A percentile compares a stretch with the other conserved stretches of the same genome.
Conservation (phyloP, 2,888 invertebrate species). For the Pseudoips prasinana region DNA sequence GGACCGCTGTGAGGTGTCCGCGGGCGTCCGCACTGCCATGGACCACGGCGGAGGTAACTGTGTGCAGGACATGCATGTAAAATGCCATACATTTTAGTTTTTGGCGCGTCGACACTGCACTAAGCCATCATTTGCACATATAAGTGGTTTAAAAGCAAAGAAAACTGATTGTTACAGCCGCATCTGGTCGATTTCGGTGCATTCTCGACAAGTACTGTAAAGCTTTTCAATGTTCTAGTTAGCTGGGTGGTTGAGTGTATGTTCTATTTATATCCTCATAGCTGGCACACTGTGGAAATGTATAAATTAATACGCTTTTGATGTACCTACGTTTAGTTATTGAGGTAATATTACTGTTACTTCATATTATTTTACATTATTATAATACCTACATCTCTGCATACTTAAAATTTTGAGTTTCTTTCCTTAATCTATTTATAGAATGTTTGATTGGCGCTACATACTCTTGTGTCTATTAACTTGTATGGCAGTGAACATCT, state of each 20-base stretch:
- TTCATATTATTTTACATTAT: too few relatives aligned
- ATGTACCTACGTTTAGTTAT: conserved; percentile 22
- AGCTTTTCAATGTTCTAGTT: conserved; percentile 49
- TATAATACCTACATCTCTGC: too few relatives aligned
- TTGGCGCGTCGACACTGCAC: conserved; percentile 52
- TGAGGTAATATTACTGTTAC: conserved; percentile 18
- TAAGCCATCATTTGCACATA: conserved; percentile 54
- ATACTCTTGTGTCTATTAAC: too few relatives aligned
- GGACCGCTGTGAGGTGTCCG: conserved; percentile 64
- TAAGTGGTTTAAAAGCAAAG: conserved; percentile 22
- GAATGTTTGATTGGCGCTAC: not conserved
- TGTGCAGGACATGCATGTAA: conserved; percentile 70
- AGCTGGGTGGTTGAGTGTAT: conserved; percentile 56
- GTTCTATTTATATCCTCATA: conserved; percentile 69
- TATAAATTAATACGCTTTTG: conserved; percentile 34
- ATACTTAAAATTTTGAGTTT: too few relatives aligned
- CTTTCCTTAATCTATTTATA: not conserved
- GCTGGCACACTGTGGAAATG: conserved; percentile 45
- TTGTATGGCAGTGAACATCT: too few relatives aligned
- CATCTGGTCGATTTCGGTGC: conserved; percentile 36
- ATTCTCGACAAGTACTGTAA: conserved; percentile 37
- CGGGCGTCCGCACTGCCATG: conserved; percentile 65
- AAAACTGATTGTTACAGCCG: conserved; percentile 38
- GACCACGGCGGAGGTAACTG: conserved; percentile 76
- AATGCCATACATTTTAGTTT: conserved; percentile 44